A percentile compares a stretch with the other conserved stretches of the same genome.
Evolutionary conservation across 2,888 invertebrate genomes (phyloP).

Genomic region (Temnothorax unifasciatus): DNA sequence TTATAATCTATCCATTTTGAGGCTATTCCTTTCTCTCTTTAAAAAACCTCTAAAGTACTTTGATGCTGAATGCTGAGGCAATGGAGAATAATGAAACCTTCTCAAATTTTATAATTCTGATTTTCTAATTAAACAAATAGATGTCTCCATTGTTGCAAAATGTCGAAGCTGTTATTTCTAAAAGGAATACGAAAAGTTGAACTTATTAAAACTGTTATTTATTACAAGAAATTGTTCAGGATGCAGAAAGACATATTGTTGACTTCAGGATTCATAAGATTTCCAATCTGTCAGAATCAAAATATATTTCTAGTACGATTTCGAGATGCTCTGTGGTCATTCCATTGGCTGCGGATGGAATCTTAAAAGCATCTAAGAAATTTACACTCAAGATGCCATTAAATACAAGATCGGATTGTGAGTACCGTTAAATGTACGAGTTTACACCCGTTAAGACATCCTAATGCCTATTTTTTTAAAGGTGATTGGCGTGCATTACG

Average conservation of each 20-base stretch:
- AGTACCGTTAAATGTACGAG: background rate
- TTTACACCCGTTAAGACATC: background rate
- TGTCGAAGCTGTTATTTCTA: background rate
- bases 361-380: background rate
- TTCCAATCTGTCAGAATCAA: background rate
- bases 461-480: background rate
- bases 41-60: background rate
- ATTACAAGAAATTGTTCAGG: background rate
- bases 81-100: background rate
- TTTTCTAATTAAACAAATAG: background rate
- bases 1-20: background rate
- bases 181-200: background rate
- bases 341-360: background rate
- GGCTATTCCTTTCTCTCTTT: background rate
- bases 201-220: background rate
- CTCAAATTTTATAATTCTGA: background rate
- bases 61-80: background rate
- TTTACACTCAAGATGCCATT: background rate
- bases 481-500: constrained; percentile 62
- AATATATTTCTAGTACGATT: background rate
- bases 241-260: background rate
- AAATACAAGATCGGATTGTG: background rate
- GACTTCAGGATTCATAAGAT: background rate
- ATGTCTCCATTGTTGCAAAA: background rate
- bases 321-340: background rate